Percentiles rank a stretch among this genome's conserved stretches.
phyloP scores from a whole-genome alignment of 2,113 vertebrate genomes.

The Odocoileus hemionus region DNA sequence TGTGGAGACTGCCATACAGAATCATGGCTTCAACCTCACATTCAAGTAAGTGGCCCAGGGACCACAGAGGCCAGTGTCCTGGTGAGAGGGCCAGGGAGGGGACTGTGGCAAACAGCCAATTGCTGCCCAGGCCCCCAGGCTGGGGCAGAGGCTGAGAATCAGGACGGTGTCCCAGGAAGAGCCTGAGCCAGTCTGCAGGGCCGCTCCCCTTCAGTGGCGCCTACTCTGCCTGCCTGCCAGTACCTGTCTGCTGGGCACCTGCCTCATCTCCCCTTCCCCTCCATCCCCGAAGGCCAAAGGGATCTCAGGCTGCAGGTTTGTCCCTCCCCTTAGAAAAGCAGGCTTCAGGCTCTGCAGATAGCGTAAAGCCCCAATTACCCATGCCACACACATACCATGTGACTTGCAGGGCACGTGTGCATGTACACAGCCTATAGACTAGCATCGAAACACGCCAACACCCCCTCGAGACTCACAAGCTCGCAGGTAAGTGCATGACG shows the following conservation, averaged over 20 bases:
- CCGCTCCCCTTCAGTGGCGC: neutral
- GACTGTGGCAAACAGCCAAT: neutral
- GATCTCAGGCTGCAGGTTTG: neutral
- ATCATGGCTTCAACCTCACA: neutral
- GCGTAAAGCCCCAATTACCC: neutral
- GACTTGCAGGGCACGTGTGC: neutral
- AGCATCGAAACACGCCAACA: neutral
- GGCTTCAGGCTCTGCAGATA: neutral
- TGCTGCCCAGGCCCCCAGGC: neutral
- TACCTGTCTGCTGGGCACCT: neutral
- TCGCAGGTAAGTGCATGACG: rapidly evolving
- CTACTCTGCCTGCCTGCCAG: neutral
- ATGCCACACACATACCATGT: neutral
- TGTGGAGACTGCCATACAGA: neutral
- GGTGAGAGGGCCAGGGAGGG: neutral
- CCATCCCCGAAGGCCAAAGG: neutral
- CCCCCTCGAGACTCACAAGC: neutral
- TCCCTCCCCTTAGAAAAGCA: neutral
- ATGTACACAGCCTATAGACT: neutral
- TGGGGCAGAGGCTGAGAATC: neutral
- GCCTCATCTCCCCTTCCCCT: neutral
- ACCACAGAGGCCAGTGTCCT: neutral
- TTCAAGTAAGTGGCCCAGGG: neutral
- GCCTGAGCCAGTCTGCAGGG: neutral
- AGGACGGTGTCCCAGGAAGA: neutral